Evolutionary conservation across 92 coral and sea anemone species (phyloP).

Genomic region (Phenganax marumi): DNA sequence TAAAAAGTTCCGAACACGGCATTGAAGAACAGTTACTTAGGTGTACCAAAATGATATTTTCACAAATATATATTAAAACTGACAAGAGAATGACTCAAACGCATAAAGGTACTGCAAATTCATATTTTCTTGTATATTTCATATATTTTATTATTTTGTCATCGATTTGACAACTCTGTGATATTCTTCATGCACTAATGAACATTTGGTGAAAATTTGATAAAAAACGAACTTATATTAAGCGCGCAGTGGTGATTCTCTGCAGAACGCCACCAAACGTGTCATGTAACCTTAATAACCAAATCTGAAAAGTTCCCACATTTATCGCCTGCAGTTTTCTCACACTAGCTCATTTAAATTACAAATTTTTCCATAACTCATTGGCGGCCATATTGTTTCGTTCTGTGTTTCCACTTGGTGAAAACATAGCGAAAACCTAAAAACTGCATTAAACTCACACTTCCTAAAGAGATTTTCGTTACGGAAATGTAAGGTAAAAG

Average conservation of each 20-base stretch:
- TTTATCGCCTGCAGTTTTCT: too few species aligned
- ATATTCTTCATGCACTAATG: background rate
- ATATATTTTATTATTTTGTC: background rate
- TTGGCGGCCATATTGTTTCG: too few species aligned
- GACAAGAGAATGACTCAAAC: conserved; percentile 6
- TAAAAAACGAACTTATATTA: background rate
- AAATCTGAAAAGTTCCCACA: too few species aligned
- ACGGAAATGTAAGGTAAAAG: too few species aligned
- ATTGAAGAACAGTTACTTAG: too few species aligned
- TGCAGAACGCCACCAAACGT: conserved; percentile 2
- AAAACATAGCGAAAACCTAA: too few species aligned
- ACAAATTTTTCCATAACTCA: too few species aligned
- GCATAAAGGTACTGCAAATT: conserved; percentile 2
- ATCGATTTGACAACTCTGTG: background rate
- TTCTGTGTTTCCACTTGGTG: too few species aligned
- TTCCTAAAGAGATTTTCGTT: too few species aligned
- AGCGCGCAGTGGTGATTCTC: conserved; percentile 9
- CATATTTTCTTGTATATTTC: conserved; percentile 9
- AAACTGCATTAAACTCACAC: too few species aligned
- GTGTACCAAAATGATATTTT: too few species aligned
- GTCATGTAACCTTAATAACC: background rate
- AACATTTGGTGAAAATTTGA: conserved; percentile 1
- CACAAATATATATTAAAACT: conserved; percentile 4
- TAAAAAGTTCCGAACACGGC: conserved; percentile 1
- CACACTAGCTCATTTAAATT: too few species aligned